These are phyloP conservation scores for Patella caerulea DNA, from an alignment of 2,888 invertebrate species.

Conservation along the genomic window DNA sequence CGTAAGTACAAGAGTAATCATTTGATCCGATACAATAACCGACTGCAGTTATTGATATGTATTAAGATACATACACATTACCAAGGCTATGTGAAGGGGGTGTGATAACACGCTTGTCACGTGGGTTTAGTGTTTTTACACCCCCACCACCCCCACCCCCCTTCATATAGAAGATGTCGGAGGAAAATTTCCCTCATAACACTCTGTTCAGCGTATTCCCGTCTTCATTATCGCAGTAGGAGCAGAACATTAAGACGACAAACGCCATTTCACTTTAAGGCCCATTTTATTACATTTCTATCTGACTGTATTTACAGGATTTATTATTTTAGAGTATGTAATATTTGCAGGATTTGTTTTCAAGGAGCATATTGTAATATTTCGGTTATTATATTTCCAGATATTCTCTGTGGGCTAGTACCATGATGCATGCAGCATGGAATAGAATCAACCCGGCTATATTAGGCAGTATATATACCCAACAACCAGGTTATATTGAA, in stretches of 20 bases:
- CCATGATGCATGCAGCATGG: constrained; percentile 55
- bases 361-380: background rate
- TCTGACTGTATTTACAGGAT: background rate
- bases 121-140: too few relatives aligned
- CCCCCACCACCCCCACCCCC: too few relatives aligned
- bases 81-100: too few relatives aligned
- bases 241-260: too few relatives aligned
- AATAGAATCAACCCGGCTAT: constrained; percentile 52
- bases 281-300: background rate
- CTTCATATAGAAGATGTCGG: background rate
- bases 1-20: constrained; percentile 12
- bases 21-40: too few relatives aligned
- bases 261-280: background rate
- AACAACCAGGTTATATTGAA: constrained; percentile 42
- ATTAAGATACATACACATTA: too few relatives aligned
- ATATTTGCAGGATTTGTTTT: constrained; percentile 10
- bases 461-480: constrained; percentile 57
- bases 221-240: too few relatives aligned
- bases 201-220: too few relatives aligned
- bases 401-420: constrained; percentile 51
- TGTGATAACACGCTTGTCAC: too few relatives aligned
- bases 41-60: too few relatives aligned
- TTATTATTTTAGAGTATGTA: background rate
- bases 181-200: background rate
- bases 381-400: constrained; percentile 33